Evolutionary conservation across 2,797 vertebrate species (phyloP).

Genomic region (Hydrolagus colliei): DNA sequence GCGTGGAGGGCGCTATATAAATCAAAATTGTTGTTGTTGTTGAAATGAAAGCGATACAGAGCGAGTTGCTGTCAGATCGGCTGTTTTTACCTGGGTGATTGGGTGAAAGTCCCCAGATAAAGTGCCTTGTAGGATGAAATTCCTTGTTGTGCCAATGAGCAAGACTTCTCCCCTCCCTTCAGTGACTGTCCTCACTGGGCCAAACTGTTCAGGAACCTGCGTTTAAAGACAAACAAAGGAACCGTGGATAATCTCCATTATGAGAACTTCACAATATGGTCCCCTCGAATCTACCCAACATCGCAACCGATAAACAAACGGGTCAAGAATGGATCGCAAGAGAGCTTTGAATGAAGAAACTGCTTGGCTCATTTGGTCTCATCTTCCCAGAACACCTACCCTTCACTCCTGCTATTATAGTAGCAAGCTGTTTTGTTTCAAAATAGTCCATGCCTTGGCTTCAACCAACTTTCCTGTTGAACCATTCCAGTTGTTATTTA

Average conservation of each 20-base stretch:
- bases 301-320: not conserved
- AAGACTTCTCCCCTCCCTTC: constrained; percentile 83
- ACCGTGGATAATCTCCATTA: not conserved
- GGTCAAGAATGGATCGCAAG: too few species aligned
- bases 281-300: not conserved
- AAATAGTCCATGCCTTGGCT: too few species aligned
- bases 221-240: constrained; percentile 9
- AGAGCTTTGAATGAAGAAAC: too few species aligned
- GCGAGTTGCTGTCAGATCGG: not conserved
- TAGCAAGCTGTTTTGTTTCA: too few species aligned
- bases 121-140: constrained; percentile 83
- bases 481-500: too few species aligned
- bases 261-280: too few species aligned
- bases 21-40: too few species aligned
- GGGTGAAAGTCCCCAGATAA: constrained; percentile 78
- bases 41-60: not conserved
- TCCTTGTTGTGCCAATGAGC: constrained; percentile 89
- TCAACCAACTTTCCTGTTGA: too few species aligned
- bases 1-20: too few species aligned
- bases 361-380: too few species aligned
- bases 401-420: too few species aligned
- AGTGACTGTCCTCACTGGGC: constrained; percentile 86
- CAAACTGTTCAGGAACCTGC: constrained; percentile 87
- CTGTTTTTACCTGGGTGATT: constrained; percentile 78
- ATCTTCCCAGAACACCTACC: too few species aligned